Conservation (phyloP, 2,888 invertebrate species). For the Lomographa bimaculata region DNA sequence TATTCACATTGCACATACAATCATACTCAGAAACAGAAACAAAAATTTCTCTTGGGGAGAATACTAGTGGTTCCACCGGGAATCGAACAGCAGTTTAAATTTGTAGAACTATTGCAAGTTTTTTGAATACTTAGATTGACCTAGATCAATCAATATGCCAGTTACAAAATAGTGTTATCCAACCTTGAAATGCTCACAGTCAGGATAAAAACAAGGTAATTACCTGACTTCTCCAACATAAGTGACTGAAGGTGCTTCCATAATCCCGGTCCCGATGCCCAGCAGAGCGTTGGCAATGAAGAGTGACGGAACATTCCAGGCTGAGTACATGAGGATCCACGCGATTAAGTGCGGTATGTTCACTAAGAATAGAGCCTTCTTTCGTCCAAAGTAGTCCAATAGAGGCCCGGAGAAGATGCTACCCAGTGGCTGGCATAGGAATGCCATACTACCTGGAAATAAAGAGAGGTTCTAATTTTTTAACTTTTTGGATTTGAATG, state of each 20-base stretch:
- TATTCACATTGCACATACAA: no score
- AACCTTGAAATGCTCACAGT: no score
- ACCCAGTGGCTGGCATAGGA: constrained; percentile 83
- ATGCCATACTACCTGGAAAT: constrained; percentile 79
- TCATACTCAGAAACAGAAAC: no score
- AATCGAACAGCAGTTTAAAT: no score
- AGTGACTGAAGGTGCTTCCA: constrained; percentile 85
- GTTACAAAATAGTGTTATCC: no score
- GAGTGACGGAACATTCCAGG: constrained; percentile 70
- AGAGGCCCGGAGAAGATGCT: constrained; percentile 82
- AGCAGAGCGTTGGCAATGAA: constrained; percentile 78
- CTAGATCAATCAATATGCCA: no score
- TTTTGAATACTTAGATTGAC: no score
- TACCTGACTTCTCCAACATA: constrained; percentile 85
- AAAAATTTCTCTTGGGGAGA: no score
- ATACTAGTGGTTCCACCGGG: no score
- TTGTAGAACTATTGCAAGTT: no score
- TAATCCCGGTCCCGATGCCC: constrained; percentile 83
- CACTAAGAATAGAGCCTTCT: constrained; percentile 79
- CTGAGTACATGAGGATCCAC: constrained; percentile 82
- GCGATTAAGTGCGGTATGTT: constrained; percentile 83
- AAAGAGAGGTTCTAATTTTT: no score
- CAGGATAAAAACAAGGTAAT: constrained; percentile 6
- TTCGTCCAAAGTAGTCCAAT: constrained; percentile 81
- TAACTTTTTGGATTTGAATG: no score